Evolutionary conservation across 1,140 invertebrate genomes (phyloP).

Genomic region (Trinorchestia longiramus): DNA sequence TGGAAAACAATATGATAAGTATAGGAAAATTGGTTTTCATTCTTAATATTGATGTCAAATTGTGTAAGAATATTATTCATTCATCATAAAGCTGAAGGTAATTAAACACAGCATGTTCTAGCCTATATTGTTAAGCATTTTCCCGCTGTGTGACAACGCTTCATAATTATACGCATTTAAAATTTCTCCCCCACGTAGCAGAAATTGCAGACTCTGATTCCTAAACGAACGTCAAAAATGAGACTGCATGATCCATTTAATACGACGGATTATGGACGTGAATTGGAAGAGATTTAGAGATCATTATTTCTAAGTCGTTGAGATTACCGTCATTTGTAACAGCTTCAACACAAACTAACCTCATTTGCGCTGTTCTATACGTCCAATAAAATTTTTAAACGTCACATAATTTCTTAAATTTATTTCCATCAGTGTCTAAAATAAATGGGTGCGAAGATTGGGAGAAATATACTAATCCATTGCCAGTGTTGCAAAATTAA

Average conservation of each 20-base stretch:
- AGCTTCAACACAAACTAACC: no score
- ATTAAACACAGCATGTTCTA: background rate
- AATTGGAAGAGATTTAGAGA: background rate
- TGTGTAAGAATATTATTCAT: background rate
- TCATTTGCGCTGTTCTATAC: no score
- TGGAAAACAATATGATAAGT: background rate
- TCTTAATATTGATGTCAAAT: background rate
- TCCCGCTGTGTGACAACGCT: background rate
- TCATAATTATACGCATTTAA: background rate
- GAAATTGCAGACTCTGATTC: background rate
- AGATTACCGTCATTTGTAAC: background rate
- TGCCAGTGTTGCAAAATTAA: no score
- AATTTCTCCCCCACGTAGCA: background rate
- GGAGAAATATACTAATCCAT: no score
- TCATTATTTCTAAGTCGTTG: background rate
- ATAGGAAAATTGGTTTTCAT: background rate
- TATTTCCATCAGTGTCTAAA: no score
- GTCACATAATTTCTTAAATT: no score
- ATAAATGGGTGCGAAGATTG: no score
- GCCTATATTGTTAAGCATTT: background rate
- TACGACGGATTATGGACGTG: background rate
- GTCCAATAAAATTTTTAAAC: no score
- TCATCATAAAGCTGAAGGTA: no score
- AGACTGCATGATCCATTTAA: background rate
- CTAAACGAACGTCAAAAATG: background rate